Base-by-base conservation (phyloP, 2,888 invertebrate genomes). In the Tachina lurida region DNA sequence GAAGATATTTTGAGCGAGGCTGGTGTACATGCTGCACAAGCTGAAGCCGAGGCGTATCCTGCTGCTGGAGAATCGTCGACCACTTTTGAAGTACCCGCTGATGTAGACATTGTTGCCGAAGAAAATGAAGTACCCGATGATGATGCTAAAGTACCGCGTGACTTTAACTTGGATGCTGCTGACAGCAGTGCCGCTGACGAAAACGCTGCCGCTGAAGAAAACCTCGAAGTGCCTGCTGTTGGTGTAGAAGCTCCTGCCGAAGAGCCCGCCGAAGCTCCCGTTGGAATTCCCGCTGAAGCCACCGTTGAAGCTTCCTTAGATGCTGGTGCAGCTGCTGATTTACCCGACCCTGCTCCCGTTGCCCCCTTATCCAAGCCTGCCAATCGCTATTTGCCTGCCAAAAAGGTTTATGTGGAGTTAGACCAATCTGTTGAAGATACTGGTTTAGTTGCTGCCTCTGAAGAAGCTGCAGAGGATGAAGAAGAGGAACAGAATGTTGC, bases 31-130 rank as follows among this genome's bases (percentile, higher is more conserved):
- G 90, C 88, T 19, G 90, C 90, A 22, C 90, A 89, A 73, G 90
- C 92, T 5, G 87, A 92, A 47, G 92, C 93, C 80, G 93, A 93
- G 88, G 92, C 93, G 47, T 93, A 91, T 84, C 93, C 93, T 52
- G 90, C 89, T 5, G 89, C 89, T 65, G 87, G 68, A 63, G 82
- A 84, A 17, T 73, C 77, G 10, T 58, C 56, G 22, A 39, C 54
- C 8, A 17, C 60, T 19, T 75, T 73, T 41, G 85, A 73, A n/a
- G 58, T 87, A 10, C 81, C 81, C 45, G 82, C 77, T 60, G 86
- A 84, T 49, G 84, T 67, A 79, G 87, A 82, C n/a, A 83, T 82
- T 80, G 87, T 87, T 10, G 86, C 84, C 39, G 88, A 87, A 31
- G 87, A 88, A n/a, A 80, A 87, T 47, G 88, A 88, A 49, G 85